These are phyloP conservation scores for Daboia siamensis DNA, from an alignment of 2,113 vertebrate species.

Conservation along the genomic window DNA sequence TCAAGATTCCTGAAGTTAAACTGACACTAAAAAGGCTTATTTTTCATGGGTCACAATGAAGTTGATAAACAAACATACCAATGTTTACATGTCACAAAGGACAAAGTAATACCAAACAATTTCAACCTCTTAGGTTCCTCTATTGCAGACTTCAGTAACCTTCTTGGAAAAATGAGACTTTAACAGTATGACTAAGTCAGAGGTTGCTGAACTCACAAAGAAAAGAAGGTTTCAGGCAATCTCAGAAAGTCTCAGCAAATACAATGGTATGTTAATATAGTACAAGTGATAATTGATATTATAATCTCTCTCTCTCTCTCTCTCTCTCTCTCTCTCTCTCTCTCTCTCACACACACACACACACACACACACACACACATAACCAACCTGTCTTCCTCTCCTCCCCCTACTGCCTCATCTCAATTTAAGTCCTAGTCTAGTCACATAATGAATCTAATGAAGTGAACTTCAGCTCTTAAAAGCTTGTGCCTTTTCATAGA, in stretches of 20 bases:
- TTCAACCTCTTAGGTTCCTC: background rate
- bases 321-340: no score
- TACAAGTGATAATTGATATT: background rate
- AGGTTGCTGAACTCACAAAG: background rate
- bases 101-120: background rate
- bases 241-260: background rate
- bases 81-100: background rate
- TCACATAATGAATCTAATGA: background rate
- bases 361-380: background rate
- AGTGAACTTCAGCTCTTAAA: background rate
- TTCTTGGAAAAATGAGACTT: background rate
- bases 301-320: background rate
- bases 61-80: background rate
- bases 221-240: background rate
- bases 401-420: background rate
- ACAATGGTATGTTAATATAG: background rate
- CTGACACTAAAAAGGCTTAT: background rate
- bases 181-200: background rate
- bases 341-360: background rate
- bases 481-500: background rate
- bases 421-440: background rate
- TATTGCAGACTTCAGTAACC: background rate
- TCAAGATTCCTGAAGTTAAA: background rate
- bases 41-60: background rate
- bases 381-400: background rate